These are phyloP conservation scores for Podotricha telesiphe DNA, from an alignment of 2,888 invertebrate genomes.

Conservation along the genomic window DNA sequence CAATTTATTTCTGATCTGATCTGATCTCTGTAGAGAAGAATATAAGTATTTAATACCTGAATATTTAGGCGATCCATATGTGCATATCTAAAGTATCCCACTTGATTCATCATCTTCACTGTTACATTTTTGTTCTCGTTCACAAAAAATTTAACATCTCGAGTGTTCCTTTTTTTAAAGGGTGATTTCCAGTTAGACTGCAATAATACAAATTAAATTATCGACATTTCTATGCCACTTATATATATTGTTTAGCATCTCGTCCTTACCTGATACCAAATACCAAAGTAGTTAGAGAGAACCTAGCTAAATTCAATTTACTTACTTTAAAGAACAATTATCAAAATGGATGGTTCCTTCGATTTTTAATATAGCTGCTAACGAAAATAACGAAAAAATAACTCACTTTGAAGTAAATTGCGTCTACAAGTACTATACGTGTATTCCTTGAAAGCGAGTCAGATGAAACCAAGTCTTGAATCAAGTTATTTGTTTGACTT, in stretches of 20 bases:
- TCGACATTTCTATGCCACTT: too few species aligned
- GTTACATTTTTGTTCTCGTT: constrained; percentile 30
- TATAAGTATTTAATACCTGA: constrained; percentile 36
- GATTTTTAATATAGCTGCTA: background rate
- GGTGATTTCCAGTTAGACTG: constrained; percentile 40
- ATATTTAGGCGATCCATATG: constrained; percentile 33
- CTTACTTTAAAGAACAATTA: background rate
- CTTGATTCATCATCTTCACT: constrained; percentile 46
- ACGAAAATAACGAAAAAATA: background rate
- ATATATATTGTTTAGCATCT: too few species aligned
- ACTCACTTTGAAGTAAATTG: constrained; percentile 45
- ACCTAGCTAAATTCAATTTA: too few species aligned
- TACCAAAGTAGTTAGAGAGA: too few species aligned
- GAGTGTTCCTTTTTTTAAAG: constrained; percentile 39
- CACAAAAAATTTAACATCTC: constrained; percentile 33
- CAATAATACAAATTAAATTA: background rate
- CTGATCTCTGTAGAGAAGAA: too few species aligned
- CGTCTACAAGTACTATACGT: constrained; percentile 41
- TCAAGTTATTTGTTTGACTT: constrained; percentile 41
- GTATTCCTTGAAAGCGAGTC: constrained; percentile 33
- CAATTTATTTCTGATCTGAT: too few species aligned
- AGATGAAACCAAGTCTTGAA: constrained; percentile 40
- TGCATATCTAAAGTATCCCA: constrained; percentile 38
- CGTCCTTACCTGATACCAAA: too few species aligned
- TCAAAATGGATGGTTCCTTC: background rate